Conservation (phyloP, 1,140 invertebrate genomes). For the Nymphalis io region DNA sequence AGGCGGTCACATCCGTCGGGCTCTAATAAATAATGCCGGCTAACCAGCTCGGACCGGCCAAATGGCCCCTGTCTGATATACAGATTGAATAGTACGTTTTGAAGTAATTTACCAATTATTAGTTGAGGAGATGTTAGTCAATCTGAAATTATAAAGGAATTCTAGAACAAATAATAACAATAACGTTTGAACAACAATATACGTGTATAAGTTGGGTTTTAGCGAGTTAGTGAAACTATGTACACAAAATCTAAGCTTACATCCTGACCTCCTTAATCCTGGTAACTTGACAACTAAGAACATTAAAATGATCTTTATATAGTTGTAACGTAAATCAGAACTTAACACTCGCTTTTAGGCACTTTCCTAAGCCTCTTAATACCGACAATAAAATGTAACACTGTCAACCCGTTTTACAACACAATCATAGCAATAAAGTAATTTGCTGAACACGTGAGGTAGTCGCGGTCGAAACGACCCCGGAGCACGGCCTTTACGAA, state of each 20-base stretch:
- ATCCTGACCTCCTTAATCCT: conserved; percentile 17
- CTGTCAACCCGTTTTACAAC: conserved; percentile 34
- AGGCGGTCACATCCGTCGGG: conserved; percentile 44
- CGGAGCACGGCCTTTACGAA: conserved; percentile 28
- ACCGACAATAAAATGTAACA: conserved; percentile 34
- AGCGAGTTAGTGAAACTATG: not conserved
- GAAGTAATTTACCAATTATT: conserved; percentile 7
- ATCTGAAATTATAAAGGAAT: not conserved
- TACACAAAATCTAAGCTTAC: conserved; percentile 18
- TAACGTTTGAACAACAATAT: too few species aligned
- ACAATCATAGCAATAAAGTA: conserved; percentile 47
- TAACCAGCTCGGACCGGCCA: conserved; percentile 29
- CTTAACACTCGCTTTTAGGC: conserved; percentile 29
- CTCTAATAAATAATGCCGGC: conserved; percentile 58
- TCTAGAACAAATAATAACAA: not conserved
- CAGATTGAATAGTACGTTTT: conserved; percentile 10
- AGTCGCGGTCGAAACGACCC: conserved; percentile 45
- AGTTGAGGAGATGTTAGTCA: not conserved
- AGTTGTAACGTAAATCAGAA: conserved; percentile 24
- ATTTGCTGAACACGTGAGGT: conserved; percentile 44
- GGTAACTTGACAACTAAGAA: conserved; percentile 14
- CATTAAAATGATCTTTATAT: conserved; percentile 28
- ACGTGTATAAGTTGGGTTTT: too few species aligned
- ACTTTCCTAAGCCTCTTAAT: conserved; percentile 33
- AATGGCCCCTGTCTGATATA: conserved; percentile 16